These are phyloP conservation scores for Mobula hypostoma DNA, from an alignment of 2,113 vertebrate genomes.

Conservation along the genomic window DNA sequence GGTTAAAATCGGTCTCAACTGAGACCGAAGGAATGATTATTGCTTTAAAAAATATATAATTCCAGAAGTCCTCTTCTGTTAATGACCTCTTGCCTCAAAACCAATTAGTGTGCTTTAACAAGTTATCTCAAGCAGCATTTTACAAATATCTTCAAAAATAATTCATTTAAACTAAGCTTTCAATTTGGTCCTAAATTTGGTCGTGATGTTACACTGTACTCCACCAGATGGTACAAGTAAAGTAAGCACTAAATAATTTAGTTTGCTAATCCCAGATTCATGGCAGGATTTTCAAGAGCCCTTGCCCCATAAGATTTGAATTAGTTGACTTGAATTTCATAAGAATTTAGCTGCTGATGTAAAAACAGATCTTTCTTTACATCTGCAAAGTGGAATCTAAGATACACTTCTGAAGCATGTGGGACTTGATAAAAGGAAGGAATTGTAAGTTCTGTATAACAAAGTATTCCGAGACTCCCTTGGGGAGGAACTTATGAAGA, in stretches of 20 bases:
- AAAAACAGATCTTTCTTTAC: conserved; percentile 34
- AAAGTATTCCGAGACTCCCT: conserved; percentile 1
- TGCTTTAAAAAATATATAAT: too few species aligned
- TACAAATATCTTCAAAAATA: neutral
- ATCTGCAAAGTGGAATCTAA: conserved; percentile 34
- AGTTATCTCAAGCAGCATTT: neutral
- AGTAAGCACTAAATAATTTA: neutral
- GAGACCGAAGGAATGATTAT: neutral
- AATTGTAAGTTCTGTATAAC: conserved; percentile 5
- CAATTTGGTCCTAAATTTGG: neutral
- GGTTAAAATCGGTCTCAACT: neutral
- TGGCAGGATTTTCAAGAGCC: conserved; percentile 21
- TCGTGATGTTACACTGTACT: neutral
- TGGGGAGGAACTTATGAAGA: conserved; percentile 18
- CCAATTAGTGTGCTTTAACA: neutral
- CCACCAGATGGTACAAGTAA: conserved; percentile 7
- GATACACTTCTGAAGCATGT: conserved; percentile 9
- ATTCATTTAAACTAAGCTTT: neutral
- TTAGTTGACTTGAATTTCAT: conserved; percentile 22
- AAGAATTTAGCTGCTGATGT: conserved; percentile 14
- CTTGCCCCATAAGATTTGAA: conserved; percentile 33
- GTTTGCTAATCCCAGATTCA: conserved; percentile 30
- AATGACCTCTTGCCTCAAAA: neutral
- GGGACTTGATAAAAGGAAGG: conserved; percentile 19
- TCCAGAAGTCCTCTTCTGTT: neutral